These are phyloP conservation scores for Camarhynchus parvulus DNA, from an alignment of 2,113 vertebrate species.

Conservation along the genomic window DNA sequence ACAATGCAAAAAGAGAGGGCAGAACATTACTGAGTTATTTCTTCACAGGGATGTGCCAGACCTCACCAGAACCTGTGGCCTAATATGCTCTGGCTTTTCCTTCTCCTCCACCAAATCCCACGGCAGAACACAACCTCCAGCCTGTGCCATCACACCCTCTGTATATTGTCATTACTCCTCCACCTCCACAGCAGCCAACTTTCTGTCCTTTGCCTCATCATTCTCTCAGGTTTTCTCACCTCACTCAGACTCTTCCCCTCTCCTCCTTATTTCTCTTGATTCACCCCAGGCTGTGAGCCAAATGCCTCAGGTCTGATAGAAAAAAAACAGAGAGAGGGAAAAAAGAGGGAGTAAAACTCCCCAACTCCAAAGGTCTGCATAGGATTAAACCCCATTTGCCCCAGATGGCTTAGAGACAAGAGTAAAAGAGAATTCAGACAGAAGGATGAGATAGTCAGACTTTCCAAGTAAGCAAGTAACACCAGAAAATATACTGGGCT, in stretches of 20 bases:
- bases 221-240: neutral
- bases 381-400: neutral
- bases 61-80: neutral
- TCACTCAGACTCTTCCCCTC: neutral
- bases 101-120: neutral
- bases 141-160: neutral
- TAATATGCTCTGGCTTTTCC: neutral
- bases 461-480: neutral
- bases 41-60: neutral
- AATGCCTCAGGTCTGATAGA: neutral
- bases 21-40: neutral
- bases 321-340: neutral
- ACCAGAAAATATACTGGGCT: neutral
- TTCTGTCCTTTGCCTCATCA: neutral
- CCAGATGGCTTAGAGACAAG: neutral
- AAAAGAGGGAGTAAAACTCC: neutral
- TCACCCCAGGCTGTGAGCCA: neutral
- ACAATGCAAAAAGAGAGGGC: neutral
- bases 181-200: neutral
- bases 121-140: neutral
- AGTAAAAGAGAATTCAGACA: neutral
- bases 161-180: neutral
- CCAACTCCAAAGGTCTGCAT: neutral
- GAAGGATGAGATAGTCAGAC: neutral
- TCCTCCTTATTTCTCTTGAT: neutral